These are phyloP conservation scores for Drosophila ambigua DNA, from an alignment of 1,140 invertebrate genomes.

Conservation along the genomic window DNA sequence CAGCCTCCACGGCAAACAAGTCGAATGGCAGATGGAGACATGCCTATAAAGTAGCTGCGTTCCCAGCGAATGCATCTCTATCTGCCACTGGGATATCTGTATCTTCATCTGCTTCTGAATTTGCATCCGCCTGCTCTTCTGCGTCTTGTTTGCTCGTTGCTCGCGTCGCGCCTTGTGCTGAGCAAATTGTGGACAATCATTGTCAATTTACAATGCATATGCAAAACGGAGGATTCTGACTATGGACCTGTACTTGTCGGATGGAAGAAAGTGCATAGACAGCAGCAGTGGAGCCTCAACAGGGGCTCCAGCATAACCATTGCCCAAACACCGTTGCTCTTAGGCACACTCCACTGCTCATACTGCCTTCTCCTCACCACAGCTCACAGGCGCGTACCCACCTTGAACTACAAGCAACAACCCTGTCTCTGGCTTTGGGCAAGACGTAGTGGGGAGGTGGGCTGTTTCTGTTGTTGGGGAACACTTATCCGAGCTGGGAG, in stretches of 20 bases:
- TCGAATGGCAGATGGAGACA: slow-evolving; percentile 22
- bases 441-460: slow-evolving; percentile 7
- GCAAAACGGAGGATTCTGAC: slow-evolving; percentile 37
- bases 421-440: neutral
- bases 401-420: slow-evolving; percentile 66
- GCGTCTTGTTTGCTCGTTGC: slow-evolving; percentile 24
- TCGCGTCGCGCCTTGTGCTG: slow-evolving; percentile 45
- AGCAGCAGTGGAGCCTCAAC: slow-evolving; percentile 40
- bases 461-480: slow-evolving; percentile 12
- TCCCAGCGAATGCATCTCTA: slow-evolving; percentile 31
- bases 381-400: slow-evolving; percentile 35
- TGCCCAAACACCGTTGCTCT: neutral
- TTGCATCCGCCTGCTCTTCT: slow-evolving; percentile 35
- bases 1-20: slow-evolving; percentile 39
- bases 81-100: slow-evolving; percentile 33
- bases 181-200: slow-evolving; percentile 81
- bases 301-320: slow-evolving; percentile 8
- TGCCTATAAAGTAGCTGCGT: slow-evolving; percentile 39
- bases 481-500: slow-evolving; percentile 66
- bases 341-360: slow-evolving; percentile 35
- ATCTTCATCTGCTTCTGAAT: slow-evolving; percentile 29
- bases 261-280: slow-evolving; percentile 36
- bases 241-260: slow-evolving; percentile 44
- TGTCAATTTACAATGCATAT: slow-evolving; percentile 77
- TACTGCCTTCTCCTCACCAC: slow-evolving; percentile 28